Evolutionary conservation across 2,888 invertebrate species (phyloP).

Genomic region (Yponomeuta cagnagella): DNA sequence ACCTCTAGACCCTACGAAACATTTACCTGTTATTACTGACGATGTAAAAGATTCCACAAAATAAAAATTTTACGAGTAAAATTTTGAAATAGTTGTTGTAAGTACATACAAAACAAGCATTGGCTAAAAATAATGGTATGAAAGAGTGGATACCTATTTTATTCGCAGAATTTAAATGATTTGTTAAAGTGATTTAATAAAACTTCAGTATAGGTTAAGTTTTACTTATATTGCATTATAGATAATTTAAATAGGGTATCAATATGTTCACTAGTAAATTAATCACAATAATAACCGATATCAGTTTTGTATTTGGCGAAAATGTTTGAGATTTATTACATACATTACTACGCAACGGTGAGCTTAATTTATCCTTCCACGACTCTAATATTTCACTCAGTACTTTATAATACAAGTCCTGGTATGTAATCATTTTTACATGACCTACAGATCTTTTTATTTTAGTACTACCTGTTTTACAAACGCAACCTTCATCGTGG

Average conservation of each 20-base stretch:
- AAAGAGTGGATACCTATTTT: too few species aligned
- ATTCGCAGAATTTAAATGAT: too few species aligned
- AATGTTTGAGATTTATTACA: background rate
- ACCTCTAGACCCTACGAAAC: slow-evolving; percentile 3
- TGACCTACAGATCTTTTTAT: slow-evolving; percentile 4
- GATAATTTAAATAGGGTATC: background rate
- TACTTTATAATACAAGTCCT: slow-evolving; percentile 36
- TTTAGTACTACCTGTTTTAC: background rate
- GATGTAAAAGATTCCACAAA: too few species aligned
- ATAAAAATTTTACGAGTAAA: too few species aligned
- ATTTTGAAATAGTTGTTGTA: too few species aligned
- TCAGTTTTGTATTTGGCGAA: background rate
- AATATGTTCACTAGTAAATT: background rate
- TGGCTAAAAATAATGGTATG: too few species aligned
- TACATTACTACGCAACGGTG: background rate
- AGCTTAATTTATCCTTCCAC: slow-evolving; percentile 26
- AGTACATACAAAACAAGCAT: too few species aligned
- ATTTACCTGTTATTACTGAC: background rate
- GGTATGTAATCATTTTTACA: slow-evolving; percentile 28
- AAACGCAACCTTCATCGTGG: background rate
- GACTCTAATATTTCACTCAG: slow-evolving; percentile 31
- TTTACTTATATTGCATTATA: background rate
- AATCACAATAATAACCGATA: background rate
- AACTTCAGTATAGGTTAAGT: too few species aligned
- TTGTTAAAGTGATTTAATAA: too few species aligned